phyloP scores from a whole-genome alignment of 2,113 vertebrate species.

The Pollimyrus isidori region DNA sequence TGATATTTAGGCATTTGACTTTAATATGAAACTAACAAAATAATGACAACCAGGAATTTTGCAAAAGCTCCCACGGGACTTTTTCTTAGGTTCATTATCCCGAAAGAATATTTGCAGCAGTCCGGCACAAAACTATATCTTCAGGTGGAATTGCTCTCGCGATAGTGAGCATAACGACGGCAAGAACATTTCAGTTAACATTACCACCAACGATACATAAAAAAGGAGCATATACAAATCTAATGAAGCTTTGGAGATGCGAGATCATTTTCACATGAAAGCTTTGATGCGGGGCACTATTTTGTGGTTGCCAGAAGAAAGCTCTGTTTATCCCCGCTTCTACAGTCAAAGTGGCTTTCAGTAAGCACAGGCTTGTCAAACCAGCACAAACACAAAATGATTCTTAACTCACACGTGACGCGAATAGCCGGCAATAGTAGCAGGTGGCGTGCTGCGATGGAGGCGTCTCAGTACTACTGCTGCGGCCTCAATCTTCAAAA shows the following conservation, averaged over 20 bases:
- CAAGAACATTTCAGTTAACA: conserved; percentile 7
- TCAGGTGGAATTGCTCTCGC: background rate
- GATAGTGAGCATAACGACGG: conserved; percentile 1
- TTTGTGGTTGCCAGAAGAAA: background rate
- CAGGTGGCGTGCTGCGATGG: background rate
- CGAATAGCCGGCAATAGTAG: background rate
- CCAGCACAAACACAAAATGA: background rate
- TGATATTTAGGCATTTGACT: background rate
- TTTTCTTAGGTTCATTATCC: background rate
- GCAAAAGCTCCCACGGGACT: background rate
- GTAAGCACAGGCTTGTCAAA: background rate
- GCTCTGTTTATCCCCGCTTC: background rate
- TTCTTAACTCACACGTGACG: background rate
- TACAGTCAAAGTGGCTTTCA: background rate
- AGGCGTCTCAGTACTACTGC: background rate
- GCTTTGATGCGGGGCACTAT: background rate
- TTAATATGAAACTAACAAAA: background rate
- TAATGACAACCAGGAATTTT: background rate
- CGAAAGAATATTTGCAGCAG: background rate
- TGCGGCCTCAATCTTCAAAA: background rate
- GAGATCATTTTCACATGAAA: background rate
- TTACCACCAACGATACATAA: background rate
- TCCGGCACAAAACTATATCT: background rate
- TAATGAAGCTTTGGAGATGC: background rate
- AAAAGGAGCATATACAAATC: background rate